Percentiles rank a stretch among this genome's conserved stretches.
Evolutionary conservation across 2,113 vertebrate species (phyloP).

Genomic region (Cavia aperea): DNA sequence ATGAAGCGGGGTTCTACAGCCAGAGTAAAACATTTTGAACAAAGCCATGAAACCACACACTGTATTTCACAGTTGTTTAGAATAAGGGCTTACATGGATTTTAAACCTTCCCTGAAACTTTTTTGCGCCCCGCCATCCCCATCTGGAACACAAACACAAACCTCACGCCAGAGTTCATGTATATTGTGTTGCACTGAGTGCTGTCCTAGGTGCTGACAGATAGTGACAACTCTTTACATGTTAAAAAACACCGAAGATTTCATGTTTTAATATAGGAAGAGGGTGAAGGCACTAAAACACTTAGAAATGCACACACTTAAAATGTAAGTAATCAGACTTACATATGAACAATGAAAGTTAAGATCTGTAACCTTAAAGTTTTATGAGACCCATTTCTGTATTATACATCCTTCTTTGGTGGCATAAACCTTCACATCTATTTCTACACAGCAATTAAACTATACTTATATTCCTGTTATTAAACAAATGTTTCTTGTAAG

Average conservation of each 20-base stretch:
- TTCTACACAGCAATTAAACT: slow-evolving; percentile 25
- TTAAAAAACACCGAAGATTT: slow-evolving; percentile 49
- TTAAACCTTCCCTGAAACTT: slow-evolving; percentile 41
- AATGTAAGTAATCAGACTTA: slow-evolving; percentile 6
- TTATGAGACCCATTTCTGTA: slow-evolving; percentile 28
- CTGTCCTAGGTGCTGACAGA: slow-evolving; percentile 60
- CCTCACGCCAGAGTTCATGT: slow-evolving; percentile 59
- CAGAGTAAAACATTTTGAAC: slow-evolving; percentile 69
- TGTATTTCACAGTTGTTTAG: slow-evolving; percentile 54
- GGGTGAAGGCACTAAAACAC: slow-evolving; percentile 42
- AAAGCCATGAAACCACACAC: slow-evolving; percentile 63
- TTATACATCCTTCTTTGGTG: slow-evolving; percentile 2
- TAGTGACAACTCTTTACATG: slow-evolving; percentile 40
- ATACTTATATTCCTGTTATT: background rate
- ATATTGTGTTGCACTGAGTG: slow-evolving; percentile 14
- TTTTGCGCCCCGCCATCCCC: slow-evolving; percentile 49
- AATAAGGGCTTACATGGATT: slow-evolving; percentile 49
- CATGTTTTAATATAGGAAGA: slow-evolving; percentile 41
- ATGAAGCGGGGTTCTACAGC: slow-evolving; percentile 72
- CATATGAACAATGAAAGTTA: slow-evolving; percentile 19
- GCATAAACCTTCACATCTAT: background rate
- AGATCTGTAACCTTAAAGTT: slow-evolving; percentile 26
- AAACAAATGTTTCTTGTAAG: slow-evolving; percentile 24
- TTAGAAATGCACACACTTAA: slow-evolving; percentile 15
- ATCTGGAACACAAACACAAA: slow-evolving; percentile 65